Conservation (phyloP, 2,888 invertebrate species). For the Drosophila birchii region DNA sequence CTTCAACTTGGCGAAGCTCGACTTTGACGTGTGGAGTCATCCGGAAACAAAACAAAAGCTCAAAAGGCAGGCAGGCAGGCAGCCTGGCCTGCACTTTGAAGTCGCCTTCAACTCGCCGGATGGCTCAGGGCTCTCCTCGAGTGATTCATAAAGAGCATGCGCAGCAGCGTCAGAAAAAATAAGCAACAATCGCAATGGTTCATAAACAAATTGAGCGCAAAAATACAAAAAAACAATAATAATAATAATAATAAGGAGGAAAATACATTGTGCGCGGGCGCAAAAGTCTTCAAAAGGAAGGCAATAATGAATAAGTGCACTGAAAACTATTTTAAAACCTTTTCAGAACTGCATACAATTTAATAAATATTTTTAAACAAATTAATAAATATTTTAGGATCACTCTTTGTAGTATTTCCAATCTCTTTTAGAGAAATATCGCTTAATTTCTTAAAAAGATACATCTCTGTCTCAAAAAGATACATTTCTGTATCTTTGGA, state of each 20-base stretch:
- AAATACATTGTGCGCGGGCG: slow-evolving; percentile 43
- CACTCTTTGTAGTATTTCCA: too few relatives aligned
- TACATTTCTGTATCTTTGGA: too few relatives aligned
- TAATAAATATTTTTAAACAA: background rate
- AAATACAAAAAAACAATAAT: background rate
- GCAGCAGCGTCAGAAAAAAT: slow-evolving; percentile 30
- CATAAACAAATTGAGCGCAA: slow-evolving; percentile 62
- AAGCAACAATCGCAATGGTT: slow-evolving; percentile 55
- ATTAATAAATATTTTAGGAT: background rate
- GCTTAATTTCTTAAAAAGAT: too few relatives aligned
- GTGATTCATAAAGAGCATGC: slow-evolving; percentile 70
- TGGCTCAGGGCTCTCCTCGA: slow-evolving; percentile 47
- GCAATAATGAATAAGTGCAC: slow-evolving; percentile 29
- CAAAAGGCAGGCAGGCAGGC: slow-evolving; percentile 41
- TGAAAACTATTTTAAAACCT: background rate
- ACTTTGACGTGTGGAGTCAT: slow-evolving; percentile 67
- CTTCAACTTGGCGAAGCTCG: slow-evolving; percentile 71
- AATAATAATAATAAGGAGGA: background rate
- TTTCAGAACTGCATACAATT: background rate
- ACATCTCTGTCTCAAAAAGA: too few relatives aligned
- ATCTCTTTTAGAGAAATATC: too few relatives aligned
- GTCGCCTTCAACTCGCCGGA: slow-evolving; percentile 68
- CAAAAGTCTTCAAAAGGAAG: slow-evolving; percentile 25
- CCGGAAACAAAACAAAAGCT: slow-evolving; percentile 68
- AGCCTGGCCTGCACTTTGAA: slow-evolving; percentile 64